Percentiles rank a stretch among this genome's conserved stretches.
These are phyloP conservation scores for Pimpla rufipes DNA, from an alignment of 2,888 invertebrate genomes.

Conservation along the genomic window DNA sequence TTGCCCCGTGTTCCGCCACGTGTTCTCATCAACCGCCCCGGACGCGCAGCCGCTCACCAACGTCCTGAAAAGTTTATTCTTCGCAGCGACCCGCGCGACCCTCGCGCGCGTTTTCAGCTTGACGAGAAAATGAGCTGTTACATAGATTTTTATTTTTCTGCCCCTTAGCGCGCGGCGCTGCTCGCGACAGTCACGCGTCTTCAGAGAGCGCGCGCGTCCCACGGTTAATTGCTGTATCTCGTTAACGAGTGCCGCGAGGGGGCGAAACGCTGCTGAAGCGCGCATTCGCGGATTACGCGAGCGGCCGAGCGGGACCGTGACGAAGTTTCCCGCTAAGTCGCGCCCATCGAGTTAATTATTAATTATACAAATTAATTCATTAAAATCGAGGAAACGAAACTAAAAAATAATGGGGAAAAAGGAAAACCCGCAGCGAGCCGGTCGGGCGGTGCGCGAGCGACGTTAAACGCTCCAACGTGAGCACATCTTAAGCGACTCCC, in stretches of 20 bases:
- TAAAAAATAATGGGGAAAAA: neutral
- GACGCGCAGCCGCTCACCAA: slow-evolving; percentile 13
- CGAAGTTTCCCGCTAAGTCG: neutral
- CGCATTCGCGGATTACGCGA: neutral
- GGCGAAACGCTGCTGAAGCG: neutral
- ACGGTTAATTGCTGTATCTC: slow-evolving; percentile 16
- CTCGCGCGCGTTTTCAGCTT: slow-evolving; percentile 23
- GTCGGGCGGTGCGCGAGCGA: neutral
- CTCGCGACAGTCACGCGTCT: neutral
- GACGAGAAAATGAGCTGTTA: slow-evolving; percentile 36
- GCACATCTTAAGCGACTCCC: neutral
- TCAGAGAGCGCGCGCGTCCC: too few species aligned
- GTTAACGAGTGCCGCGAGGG: slow-evolving; percentile 10
- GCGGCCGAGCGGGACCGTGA: neutral
- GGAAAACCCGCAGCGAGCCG: too few species aligned
- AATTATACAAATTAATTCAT: slow-evolving; percentile 4
- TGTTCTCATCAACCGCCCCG: too few species aligned
- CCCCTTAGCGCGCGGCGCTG: neutral
- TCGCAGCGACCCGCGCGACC: slow-evolving; percentile 1
- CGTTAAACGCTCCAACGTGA: neutral
- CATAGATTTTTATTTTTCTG: slow-evolving; percentile 26
- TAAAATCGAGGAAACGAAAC: slow-evolving; percentile 13
- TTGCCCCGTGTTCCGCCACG: too few species aligned
- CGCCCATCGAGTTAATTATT: neutral
- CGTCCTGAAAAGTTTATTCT: slow-evolving; percentile 42